Base-by-base conservation (phyloP, 1,140 invertebrate species). In the Neuroterus valhalla region DNA sequence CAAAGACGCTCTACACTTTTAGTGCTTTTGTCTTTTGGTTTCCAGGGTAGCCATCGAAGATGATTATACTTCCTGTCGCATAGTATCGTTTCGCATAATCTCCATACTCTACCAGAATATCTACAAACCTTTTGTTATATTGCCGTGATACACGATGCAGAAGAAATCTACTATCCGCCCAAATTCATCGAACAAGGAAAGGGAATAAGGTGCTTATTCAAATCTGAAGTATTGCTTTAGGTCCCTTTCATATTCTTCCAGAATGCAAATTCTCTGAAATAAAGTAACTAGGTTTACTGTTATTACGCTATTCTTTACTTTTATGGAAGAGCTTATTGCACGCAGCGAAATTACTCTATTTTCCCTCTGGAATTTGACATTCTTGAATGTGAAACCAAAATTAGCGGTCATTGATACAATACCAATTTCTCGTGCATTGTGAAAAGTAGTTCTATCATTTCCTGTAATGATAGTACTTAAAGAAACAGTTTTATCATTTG, bases 361-460 rank as follows among this genome's bases (percentile, higher is more conserved):
- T 75, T 74, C 19, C 44, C 83, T 84, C 81, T 85, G 82, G 62
- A 88, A 82, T 82, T 85, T 86, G 72, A 87, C 77, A 72, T 84
- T 79, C 74, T 85, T 84, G 21, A 87, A 87, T 50, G 46, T 78
- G 31, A 50, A 19, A 8, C 75, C 79, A 46, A 67, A 23, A 8
- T 71, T 72, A 10, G 45, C 48, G 15, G 62, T 21, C 66, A 86
- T 80, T 66, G 79, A 76, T 55, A 77, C 15, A 43, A 81, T 72
- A 46, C 88, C 88, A 73, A 89, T 76, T 84, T 88, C 85, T 76
- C 75, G 70, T 55, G 89, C 87, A 76, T 78, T 78, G 71, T 89
- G 68, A 79, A 85, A 90, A 78, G 89, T 88, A 70, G 90, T 87
- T 82, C 82, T 80, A 50, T 84, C 78, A 72, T 85, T 74, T 71